Evolutionary conservation across 2,888 invertebrate genomes (phyloP), one percentile per base, ranked within the genome.

Genomic region (Temnothorax ravouxi): DNA sequence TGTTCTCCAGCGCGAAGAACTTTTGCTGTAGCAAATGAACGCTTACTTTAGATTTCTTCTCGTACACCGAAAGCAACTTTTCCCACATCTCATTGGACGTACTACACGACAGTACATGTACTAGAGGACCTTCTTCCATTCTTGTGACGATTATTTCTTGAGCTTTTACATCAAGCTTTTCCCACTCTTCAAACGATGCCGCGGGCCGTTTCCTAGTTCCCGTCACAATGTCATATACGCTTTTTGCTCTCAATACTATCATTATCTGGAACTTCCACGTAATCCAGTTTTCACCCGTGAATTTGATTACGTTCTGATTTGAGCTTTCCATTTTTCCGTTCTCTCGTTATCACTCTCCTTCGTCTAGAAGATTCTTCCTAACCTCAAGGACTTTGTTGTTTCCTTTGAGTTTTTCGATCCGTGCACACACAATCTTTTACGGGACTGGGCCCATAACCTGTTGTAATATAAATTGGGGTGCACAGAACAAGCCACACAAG

Each of bases 111-210:
- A 76, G 34, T 5, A 76, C 1, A 34, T 76, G 76, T 15, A 47
- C 4, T 9, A 76, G 9, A 50, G 41, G 64, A 18, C 50, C 11
- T 44, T 25, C 18, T 64, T 76, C 64, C 76, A 76, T 76, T n/a
- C 62, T 76, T 25, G 64, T 76, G 11, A 76, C 76, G 1, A 76
- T 41, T 25, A 76, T 62, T 64, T 76, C 64, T 34, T 76, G 76
- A 18, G 62, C 76, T 15, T 76, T 76, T 18, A 34, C 62, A 6
- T 76, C 52, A 2, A 47, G 15, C 15, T 44, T 44, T 1, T 62
- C n/a, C 64, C 64, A 76, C 2, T 76, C 61, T 8, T 61, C 61
- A 18, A 2, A 8, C 61, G 61, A 2, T 15, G 2, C 11, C 34
- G 0, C 29, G 0, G 61, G 15, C 8, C 34, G 61, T 34, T 61